Evolutionary conservation across 2,888 invertebrate genomes (phyloP).

Genomic region (Calliopum simillimum): DNA sequence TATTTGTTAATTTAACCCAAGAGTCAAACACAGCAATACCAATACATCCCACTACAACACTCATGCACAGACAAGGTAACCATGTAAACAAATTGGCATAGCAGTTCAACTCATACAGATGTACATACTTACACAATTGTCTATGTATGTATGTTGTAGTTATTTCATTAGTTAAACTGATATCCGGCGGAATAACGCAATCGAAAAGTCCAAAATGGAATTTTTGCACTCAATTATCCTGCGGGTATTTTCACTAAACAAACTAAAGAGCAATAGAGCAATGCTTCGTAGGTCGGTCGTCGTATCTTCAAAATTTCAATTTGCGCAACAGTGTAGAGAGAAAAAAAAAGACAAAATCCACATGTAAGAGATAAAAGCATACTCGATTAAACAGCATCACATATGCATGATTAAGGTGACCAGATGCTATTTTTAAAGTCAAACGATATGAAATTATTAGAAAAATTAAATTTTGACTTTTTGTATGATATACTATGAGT

Average conservation of each 20-base stretch:
- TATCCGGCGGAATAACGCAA: conserved; percentile 31
- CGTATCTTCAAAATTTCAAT: conserved; percentile 29
- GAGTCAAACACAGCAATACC: background rate
- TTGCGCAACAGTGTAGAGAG: conserved; percentile 13
- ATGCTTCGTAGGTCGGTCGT: background rate
- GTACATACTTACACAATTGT: background rate
- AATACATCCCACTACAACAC: background rate
- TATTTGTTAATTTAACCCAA: conserved; percentile 29
- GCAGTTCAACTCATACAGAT: background rate
- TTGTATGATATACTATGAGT: no score
- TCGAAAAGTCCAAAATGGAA: conserved; percentile 28
- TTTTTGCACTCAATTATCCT: conserved; percentile 46
- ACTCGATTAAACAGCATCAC: conserved; percentile 21
- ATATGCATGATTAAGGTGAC: conserved; percentile 2
- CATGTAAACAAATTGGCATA: conserved; percentile 25
- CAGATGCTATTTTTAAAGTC: no score
- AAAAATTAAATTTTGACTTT: no score
- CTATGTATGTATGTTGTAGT: conserved; percentile 11
- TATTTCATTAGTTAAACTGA: conserved; percentile 37
- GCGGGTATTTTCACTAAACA: conserved; percentile 38
- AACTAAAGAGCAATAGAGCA: conserved; percentile 6
- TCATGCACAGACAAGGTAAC: background rate
- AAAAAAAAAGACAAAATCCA: conserved; percentile 5
- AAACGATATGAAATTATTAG: no score
- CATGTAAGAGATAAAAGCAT: background rate